Conservation (phyloP, 1,140 invertebrate species). For the Mesaphorura yosii region DNA sequence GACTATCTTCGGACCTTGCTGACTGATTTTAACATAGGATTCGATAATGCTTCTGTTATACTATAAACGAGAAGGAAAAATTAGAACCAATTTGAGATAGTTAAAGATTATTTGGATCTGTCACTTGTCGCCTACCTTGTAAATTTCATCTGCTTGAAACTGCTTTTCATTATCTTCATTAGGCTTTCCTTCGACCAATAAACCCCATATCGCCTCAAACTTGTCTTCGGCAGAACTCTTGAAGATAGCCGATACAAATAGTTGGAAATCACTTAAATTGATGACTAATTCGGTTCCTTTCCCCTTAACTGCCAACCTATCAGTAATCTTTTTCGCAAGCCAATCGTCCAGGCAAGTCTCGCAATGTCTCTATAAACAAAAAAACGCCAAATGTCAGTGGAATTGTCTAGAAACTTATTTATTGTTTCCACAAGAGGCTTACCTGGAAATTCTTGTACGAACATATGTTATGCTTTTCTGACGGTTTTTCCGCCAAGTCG, state of each 20-base stretch:
- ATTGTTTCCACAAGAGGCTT: too few species aligned
- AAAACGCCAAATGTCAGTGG: too few species aligned
- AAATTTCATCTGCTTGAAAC: slow-evolving; percentile 20
- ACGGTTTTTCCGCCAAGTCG: too few species aligned
- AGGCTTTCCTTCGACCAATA: slow-evolving; percentile 4
- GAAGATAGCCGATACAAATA: slow-evolving; percentile 18
- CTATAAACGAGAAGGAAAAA: slow-evolving; percentile 16
- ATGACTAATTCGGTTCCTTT: slow-evolving; percentile 18
- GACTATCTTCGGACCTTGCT: slow-evolving; percentile 11
- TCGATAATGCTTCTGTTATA: slow-evolving; percentile 24
- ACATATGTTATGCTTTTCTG: too few species aligned
- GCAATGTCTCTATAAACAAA: too few species aligned
- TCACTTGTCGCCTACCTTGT: too few species aligned
- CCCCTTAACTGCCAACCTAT: slow-evolving; percentile 12
- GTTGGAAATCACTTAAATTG: slow-evolving; percentile 12
- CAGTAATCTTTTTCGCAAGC: slow-evolving; percentile 17
- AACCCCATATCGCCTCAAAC: slow-evolving; percentile 16
- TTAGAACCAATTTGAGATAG: background rate
- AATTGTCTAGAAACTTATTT: too few species aligned
- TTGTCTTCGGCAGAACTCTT: slow-evolving; percentile 25
- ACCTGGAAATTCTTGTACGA: too few species aligned
- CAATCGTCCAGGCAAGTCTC: slow-evolving; percentile 25
- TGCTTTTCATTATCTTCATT: slow-evolving; percentile 4
- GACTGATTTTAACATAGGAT: slow-evolving; percentile 25
- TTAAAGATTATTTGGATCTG: background rate